Base-by-base conservation (phyloP, 92 coral and sea anemone species). In the Metridium senile region DNA sequence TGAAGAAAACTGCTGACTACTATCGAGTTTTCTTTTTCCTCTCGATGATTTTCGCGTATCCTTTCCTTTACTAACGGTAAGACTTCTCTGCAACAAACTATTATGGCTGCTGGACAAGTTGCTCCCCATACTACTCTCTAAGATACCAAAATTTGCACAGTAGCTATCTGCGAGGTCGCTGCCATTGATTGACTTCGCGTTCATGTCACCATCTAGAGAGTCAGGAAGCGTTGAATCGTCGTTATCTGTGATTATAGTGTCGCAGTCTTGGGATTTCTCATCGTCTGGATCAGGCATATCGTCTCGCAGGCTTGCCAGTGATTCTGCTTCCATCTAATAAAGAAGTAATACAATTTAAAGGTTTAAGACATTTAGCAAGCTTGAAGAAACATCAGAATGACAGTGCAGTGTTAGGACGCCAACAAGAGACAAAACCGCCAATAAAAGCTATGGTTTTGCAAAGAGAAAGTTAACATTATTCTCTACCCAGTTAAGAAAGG, bases 21-120 rank as follows among this genome's bases (percentile, higher is more conserved):
- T 87, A 74, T 95, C 99, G 33, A 95, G 30, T 58, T 89, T 95
- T 64, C 99, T 81, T 53, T 95, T 95, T 56, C 99, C 99, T 81
- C 97, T 62, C 0, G 88, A 67, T 21, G 97, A 85, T 66, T 91
- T 91, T 70, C 90, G 93, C 19, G 69, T 54, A 47, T 88, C 93
- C 74, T 91, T 91, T 32, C 97, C 97, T 77, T 89, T 88, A 39
- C 97, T 82, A 13, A 79, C 73, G 10, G 88, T 70, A 22, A 88
- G 75, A 70, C 93, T 84, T 31, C 66, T 88, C 43, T 72, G 84
- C 54, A 87, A 53, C 46, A 62, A 29, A 21, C 89, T 71, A 0
- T 82, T 84, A 21, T 89, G 68, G 56, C 93, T 88, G 35, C 90
- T 81, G 2, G 81, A 78, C 1, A 91, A 78, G 54, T 88, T 91